A percentile compares a stretch with the other conserved stretches of the same genome.
phyloP scores from a whole-genome alignment of 2,888 invertebrate species.

The Fabriciana adippe region DNA sequence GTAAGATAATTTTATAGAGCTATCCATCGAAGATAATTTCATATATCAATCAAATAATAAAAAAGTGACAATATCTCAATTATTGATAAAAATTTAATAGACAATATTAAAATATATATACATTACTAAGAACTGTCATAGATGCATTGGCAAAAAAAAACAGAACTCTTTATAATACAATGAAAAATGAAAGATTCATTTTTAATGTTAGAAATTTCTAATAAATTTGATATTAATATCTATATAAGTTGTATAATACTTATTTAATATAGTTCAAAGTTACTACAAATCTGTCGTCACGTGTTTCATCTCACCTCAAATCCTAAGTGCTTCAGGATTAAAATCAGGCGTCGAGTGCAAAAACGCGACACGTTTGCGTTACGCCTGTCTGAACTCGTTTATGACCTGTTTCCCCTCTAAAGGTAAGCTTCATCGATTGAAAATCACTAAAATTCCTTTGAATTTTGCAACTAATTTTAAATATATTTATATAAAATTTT shows the following conservation, averaged over 20 bases:
- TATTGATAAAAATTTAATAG: no score
- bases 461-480: slow-evolving; percentile 3
- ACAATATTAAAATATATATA: no score
- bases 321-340: slow-evolving; percentile 70
- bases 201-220: no score
- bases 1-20: no score
- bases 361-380: slow-evolving; percentile 67
- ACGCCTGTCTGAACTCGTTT: slow-evolving; percentile 76
- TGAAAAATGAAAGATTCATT: no score
- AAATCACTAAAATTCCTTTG: slow-evolving; percentile 19
- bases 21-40: no score
- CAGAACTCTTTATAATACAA: no score
- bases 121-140: no score
- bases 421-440: slow-evolving; percentile 49
- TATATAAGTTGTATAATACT: not conserved
- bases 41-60: no score
- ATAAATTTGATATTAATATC: no score
- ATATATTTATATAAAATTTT: not conserved
- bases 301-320: slow-evolving; percentile 49
- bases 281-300: slow-evolving; percentile 39
- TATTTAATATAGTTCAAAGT: slow-evolving; percentile 11
- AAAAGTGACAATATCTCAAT: no score
- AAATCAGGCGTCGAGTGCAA: slow-evolving; percentile 60
- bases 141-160: no score
- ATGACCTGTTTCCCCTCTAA: slow-evolving; percentile 43